Conservation (phyloP, 35 echinoderm and acorn worm species). For the Apostichopus parvimensis region DNA sequence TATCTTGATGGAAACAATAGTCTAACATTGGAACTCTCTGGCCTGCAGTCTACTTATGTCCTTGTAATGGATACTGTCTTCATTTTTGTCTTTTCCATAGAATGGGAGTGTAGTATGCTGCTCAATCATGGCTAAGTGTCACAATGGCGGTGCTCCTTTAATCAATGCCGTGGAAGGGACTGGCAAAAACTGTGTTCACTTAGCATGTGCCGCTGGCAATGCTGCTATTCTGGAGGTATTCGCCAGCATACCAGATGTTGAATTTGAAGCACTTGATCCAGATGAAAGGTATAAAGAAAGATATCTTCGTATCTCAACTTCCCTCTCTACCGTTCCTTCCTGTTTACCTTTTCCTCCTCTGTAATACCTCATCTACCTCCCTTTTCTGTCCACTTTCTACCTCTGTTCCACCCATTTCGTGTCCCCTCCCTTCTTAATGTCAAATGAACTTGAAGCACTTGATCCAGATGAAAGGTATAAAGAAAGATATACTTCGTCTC, state of each 20-base stretch:
- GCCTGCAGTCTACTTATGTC: too few relatives aligned
- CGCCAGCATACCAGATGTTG: slow-evolving; percentile 71
- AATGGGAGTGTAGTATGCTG: slow-evolving; percentile 87
- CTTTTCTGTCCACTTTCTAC: too few relatives aligned
- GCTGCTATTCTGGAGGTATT: slow-evolving; percentile 83
- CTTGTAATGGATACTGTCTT: background rate
- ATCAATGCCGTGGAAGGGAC: slow-evolving; percentile 81
- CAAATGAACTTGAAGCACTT: slow-evolving; percentile 85
- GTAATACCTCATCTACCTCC: too few relatives aligned
- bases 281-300: slow-evolving; percentile 85
- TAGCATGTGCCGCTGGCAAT: slow-evolving; percentile 85
- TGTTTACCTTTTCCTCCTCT: too few relatives aligned
- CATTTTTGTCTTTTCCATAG: slow-evolving; percentile 18
- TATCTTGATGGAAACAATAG: too few relatives aligned
- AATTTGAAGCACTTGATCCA: slow-evolving; percentile 96
- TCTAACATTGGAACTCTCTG: too few relatives aligned
- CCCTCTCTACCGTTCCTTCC: too few relatives aligned
- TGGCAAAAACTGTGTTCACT: slow-evolving; percentile 91
- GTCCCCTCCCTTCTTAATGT: too few relatives aligned
- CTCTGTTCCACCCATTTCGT: too few relatives aligned
- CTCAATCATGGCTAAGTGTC: slow-evolving; percentile 87
- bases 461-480: slow-evolving; percentile 98
- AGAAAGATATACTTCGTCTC: background rate
- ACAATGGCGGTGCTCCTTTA: slow-evolving; percentile 81
- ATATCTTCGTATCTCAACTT: background rate